phyloP scores from a whole-genome alignment of 2,888 invertebrate species.

The Lepidochitona cinerea region DNA sequence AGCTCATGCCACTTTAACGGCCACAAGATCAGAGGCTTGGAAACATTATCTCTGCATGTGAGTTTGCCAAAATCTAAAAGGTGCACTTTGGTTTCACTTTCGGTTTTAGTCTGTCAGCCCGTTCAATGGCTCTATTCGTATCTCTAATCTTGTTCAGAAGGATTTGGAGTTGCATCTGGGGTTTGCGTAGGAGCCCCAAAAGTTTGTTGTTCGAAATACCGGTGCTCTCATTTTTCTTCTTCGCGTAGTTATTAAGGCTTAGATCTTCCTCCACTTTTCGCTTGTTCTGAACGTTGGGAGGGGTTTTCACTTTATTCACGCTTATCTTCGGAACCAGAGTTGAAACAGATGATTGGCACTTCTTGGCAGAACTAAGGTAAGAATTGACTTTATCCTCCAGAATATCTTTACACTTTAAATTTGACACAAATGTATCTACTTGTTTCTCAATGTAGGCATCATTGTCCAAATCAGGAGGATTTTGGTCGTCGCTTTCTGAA shows the following conservation, averaged over 20 bases:
- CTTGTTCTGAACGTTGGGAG: neutral
- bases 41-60: too few species aligned
- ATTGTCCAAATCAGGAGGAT: neutral
- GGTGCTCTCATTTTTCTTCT: neutral
- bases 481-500: neutral
- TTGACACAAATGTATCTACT: neutral
- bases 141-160: neutral
- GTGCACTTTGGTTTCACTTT: neutral
- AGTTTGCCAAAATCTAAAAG: too few species aligned
- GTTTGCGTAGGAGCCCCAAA: neutral
- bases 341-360: neutral
- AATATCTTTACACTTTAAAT: neutral
- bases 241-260: neutral
- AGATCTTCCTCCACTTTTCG: neutral
- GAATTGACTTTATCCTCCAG: neutral
- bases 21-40: too few species aligned
- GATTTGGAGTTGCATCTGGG: neutral
- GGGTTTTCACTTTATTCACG: too few species aligned
- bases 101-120: neutral
- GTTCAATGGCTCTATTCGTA: neutral
- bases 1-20: too few species aligned
- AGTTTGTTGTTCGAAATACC: neutral
- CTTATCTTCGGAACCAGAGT: too few species aligned
- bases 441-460: neutral
- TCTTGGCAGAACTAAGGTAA: neutral